Conservation (phyloP, 2,113 vertebrate genomes). For the Ptilonorhynchus violaceus region DNA sequence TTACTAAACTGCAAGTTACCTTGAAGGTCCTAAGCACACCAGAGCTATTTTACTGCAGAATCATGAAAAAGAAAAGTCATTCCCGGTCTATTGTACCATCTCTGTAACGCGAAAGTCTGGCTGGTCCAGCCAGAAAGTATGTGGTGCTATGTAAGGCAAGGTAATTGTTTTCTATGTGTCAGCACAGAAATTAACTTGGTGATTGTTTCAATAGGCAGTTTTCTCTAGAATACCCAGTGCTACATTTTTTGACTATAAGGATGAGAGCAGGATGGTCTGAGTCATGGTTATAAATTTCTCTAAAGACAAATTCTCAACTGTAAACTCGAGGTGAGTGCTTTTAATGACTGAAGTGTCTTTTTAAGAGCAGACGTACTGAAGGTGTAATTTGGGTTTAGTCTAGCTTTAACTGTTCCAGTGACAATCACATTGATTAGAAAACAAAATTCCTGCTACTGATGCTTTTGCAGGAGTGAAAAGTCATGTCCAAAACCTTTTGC, state of each 20-base stretch:
- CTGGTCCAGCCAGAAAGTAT: not conserved
- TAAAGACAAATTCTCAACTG: not conserved
- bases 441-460: not conserved
- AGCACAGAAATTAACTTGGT: not conserved
- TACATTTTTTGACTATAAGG: not conserved
- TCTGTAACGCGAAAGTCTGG: not conserved
- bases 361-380: not conserved
- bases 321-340: not conserved
- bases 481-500: not conserved
- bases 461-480: not conserved
- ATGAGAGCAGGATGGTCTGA: not conserved
- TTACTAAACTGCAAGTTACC: not conserved
- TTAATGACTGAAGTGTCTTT: not conserved
- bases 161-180: not conserved
- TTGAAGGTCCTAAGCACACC: not conserved
- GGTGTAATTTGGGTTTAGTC: not conserved
- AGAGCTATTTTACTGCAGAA: not conserved
- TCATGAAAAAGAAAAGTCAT: not conserved
- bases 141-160: rapidly evolving
- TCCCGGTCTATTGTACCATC: not conserved
- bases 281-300: not conserved
- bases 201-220: not conserved
- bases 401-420: not conserved
- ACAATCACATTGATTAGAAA: not conserved
- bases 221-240: not conserved